Evolutionary conservation across 1,140 invertebrate genomes (phyloP), one percentile per base, ranked within the genome.

Genomic region (Apolygus lucorum): DNA sequence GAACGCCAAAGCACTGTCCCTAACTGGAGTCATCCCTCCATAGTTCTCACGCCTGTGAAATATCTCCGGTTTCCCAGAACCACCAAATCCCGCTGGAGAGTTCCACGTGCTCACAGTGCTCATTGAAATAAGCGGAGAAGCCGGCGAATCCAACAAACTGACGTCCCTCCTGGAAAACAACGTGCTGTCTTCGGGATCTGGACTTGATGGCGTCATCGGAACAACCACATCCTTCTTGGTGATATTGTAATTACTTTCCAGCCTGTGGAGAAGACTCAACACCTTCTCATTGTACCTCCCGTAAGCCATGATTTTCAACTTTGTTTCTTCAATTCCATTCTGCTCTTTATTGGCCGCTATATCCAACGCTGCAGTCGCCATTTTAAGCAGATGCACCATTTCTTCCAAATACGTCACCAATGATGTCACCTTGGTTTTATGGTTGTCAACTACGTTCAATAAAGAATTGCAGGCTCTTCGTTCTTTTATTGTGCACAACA

Each of bases 291-390:
- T 59, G 22, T 17, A 22, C 22, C 22, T 13, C 22, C 54, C 54
- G 22, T 59, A 59, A 4, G 54, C 54, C 22, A 59, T 4, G 4
- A 59, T 59, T 24, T 17, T 13, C 11, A 59, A 24, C 22, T 59
- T 59, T 21, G 54, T 59, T 21, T 59, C 13, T 59, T 59, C 54
- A 59, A 59, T 59, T 4, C 54, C 54, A 59, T 59, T 59, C 22
- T 59, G 54, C 54, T 59, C 54, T 21, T 21, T 13, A 21, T 59
- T 59, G 4, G 54, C 54, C 13, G 54, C 54, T 22, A 59, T 22
- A 24, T 59, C 54, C 54, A 59, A 21, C 11, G 54, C 22, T 22
- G 22, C 54, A 59, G 54, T 59, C 4, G 54, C 22, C 54, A 59
- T 59, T 59, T 59, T 59, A 4, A 59, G 54, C 4, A 59, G 22